These are phyloP conservation scores for Drosophila kambysellisi DNA, from an alignment of 2,888 invertebrate genomes.

Conservation along the genomic window DNA sequence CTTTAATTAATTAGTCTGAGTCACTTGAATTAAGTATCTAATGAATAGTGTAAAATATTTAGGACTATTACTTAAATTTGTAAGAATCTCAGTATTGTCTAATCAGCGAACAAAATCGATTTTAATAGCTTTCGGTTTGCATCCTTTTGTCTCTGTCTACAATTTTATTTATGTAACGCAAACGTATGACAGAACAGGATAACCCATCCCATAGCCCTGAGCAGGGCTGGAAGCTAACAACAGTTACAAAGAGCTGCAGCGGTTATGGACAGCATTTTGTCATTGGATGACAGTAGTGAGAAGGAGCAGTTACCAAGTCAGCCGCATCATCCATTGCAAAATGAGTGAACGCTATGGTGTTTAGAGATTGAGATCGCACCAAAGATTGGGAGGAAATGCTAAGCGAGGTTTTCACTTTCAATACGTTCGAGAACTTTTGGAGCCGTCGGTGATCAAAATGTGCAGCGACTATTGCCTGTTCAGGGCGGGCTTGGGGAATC, in stretches of 20 bases:
- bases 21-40: too few species aligned
- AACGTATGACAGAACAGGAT: too few species aligned
- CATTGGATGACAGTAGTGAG: slow-evolving; percentile 9
- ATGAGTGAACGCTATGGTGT: slow-evolving; percentile 98
- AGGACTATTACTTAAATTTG: too few species aligned
- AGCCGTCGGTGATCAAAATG: slow-evolving; percentile 92
- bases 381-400: slow-evolving; percentile 96
- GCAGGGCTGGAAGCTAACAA: too few species aligned
- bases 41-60: too few species aligned
- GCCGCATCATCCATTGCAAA: slow-evolving; percentile 95
- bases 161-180: too few species aligned
- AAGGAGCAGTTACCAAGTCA: slow-evolving; percentile 85
- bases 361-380: slow-evolving; percentile 95
- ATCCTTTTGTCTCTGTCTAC: too few species aligned
- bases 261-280: slow-evolving; percentile 1
- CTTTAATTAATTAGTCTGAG: too few species aligned
- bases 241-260: background rate
- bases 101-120: too few species aligned
- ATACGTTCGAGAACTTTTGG: slow-evolving; percentile 99
- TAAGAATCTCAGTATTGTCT: too few species aligned
- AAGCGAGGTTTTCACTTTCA: slow-evolving; percentile 95
- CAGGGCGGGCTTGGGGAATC: slow-evolving; percentile 93
- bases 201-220: too few species aligned
- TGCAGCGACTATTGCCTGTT: slow-evolving; percentile 93
- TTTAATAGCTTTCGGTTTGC: too few species aligned